A percentile compares a stretch with the other conserved stretches of the same genome.
Conservation (phyloP, 2,797 vertebrate species). For the Erethizon dorsatum region DNA sequence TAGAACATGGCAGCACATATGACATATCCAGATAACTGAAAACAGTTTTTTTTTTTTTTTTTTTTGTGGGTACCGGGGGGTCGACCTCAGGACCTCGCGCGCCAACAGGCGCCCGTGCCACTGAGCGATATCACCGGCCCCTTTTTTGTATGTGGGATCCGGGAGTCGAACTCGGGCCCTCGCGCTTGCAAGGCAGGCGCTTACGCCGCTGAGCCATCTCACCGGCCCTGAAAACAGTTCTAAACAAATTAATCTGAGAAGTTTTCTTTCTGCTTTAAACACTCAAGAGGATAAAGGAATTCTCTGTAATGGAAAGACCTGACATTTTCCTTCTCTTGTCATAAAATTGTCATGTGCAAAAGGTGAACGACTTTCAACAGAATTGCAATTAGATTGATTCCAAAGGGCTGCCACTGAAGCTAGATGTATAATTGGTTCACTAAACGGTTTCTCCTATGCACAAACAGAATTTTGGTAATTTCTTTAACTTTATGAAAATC, state of each 20-base stretch:
- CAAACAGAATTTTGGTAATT: slow-evolving; percentile 67
- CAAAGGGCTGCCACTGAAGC: slow-evolving; percentile 46
- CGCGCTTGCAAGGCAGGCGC: too few species aligned
- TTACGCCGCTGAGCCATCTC: too few species aligned
- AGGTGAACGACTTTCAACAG: slow-evolving; percentile 74
- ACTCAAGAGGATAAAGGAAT: slow-evolving; percentile 13
- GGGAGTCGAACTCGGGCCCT: too few species aligned
- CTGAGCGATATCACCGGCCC: too few species aligned
- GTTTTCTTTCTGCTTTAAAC: slow-evolving; percentile 59
- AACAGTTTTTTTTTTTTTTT: too few species aligned
- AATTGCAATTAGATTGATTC: slow-evolving; percentile 66
- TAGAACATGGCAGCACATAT: not conserved
- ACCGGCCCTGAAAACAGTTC: too few species aligned
- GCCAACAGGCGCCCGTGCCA: too few species aligned
- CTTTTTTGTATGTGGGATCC: too few species aligned
- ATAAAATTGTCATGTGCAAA: slow-evolving; percentile 68
- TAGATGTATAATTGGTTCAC: slow-evolving; percentile 28
- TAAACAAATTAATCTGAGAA: slow-evolving; percentile 19
- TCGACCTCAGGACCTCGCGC: too few species aligned
- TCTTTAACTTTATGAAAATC: slow-evolving; percentile 65
- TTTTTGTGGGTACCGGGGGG: too few species aligned
- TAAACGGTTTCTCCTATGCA: slow-evolving; percentile 36
- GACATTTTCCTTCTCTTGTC: slow-evolving; percentile 70
- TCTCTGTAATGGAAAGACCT: slow-evolving; percentile 56
- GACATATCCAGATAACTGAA: not conserved